These are phyloP conservation scores for Emys orbicularis DNA, from an alignment of 2,797 vertebrate species.

Conservation along the genomic window DNA sequence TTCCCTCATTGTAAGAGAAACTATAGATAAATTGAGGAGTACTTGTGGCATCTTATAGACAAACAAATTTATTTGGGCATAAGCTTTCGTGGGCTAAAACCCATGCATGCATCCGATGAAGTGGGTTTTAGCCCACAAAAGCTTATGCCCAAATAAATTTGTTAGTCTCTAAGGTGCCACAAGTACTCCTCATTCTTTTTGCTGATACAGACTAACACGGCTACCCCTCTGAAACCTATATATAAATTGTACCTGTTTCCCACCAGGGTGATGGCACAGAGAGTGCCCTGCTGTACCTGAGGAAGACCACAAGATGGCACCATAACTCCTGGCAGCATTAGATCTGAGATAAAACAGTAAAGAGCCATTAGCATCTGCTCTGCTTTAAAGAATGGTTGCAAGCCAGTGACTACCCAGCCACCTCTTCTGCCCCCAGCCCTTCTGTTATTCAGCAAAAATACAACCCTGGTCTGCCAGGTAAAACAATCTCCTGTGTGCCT, in stretches of 20 bases:
- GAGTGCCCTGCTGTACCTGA: constrained; percentile 85
- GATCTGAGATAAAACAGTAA: constrained; percentile 81
- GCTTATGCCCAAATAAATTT: too few species aligned
- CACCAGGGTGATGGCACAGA: constrained; percentile 89
- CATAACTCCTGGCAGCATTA: constrained; percentile 93
- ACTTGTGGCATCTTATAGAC: too few species aligned
- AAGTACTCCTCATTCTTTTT: too few species aligned
- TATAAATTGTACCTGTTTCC: constrained; percentile 86
- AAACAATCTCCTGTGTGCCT: not conserved
- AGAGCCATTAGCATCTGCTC: not conserved
- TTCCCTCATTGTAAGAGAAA: not conserved
- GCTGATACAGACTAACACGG: too few species aligned
- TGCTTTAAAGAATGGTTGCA: not conserved
- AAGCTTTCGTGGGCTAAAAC: too few species aligned
- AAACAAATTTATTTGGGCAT: too few species aligned
- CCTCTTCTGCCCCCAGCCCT: constrained; percentile 23
- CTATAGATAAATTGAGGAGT: not conserved
- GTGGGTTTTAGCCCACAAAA: too few species aligned
- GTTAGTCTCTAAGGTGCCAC: too few species aligned
- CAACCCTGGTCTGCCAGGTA: not conserved
- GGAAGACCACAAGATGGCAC: constrained; percentile 90
- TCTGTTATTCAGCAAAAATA: constrained; percentile 52
- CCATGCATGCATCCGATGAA: too few species aligned
- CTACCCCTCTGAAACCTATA: not conserved
- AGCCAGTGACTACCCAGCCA: not conserved